Conservation (phyloP, 37 sponge, comb jelly and placozoan species). For the Eunapius fragilis region DNA sequence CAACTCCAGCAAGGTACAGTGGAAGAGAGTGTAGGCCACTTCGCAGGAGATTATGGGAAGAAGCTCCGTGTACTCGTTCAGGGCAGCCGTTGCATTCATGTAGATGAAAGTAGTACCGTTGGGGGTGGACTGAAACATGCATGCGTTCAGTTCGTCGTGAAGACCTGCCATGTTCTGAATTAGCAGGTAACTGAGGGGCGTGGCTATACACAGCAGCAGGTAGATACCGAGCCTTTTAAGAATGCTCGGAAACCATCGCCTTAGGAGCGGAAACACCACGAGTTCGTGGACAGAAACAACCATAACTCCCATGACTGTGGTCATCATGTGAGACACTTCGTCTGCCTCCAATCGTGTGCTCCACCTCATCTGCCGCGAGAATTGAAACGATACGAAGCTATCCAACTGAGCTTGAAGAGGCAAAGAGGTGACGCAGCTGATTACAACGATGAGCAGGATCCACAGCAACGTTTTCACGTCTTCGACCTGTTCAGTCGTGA, state of each 20-base stretch:
- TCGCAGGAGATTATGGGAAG: background rate
- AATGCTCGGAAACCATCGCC: background rate
- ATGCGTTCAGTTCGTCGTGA: background rate
- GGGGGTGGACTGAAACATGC: background rate
- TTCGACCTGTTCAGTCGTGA: constrained; percentile 9
- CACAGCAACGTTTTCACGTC: constrained; percentile 4
- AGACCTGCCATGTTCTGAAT: background rate
- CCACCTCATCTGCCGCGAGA: background rate
- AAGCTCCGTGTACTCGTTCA: background rate
- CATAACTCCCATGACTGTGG: background rate
- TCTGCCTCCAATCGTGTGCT: too few relatives aligned
- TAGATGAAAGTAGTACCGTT: background rate
- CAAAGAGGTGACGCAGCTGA: background rate
- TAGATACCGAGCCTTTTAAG: background rate
- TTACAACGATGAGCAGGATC: background rate
- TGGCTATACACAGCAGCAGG: background rate
- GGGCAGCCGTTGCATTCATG: background rate
- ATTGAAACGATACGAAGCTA: background rate
- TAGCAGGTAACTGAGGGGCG: background rate
- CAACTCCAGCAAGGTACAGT: background rate
- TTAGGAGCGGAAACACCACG: background rate
- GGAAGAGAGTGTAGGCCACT: background rate
- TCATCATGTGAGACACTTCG: background rate
- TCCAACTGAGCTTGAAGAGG: background rate
- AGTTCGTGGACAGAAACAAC: background rate